These are phyloP conservation scores for Toxonevra muliebris DNA, from an alignment of 2,888 invertebrate species.

Conservation along the genomic window DNA sequence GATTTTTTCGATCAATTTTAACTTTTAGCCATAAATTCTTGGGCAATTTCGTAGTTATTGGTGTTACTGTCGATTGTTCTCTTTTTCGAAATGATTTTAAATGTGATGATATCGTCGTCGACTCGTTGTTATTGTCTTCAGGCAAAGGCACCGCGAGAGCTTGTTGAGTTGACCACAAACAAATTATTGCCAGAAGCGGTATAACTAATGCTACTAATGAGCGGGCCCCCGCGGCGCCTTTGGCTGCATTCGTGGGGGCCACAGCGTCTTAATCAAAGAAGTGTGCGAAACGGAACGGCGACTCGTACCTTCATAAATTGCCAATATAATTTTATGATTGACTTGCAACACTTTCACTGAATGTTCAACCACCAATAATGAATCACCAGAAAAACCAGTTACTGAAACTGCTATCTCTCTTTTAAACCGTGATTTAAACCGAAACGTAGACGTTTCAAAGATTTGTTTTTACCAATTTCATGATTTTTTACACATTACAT, in stretches of 20 bases:
- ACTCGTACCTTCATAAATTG: neutral
- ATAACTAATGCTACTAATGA: slow-evolving; percentile 52
- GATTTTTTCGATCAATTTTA: slow-evolving; percentile 21
- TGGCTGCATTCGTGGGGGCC: slow-evolving; percentile 64
- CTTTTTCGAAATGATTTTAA: slow-evolving; percentile 19
- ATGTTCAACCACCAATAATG: neutral
- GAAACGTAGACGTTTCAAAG: slow-evolving; percentile 23
- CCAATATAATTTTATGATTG: neutral
- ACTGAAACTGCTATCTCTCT: slow-evolving; percentile 25
- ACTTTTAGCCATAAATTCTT: slow-evolving; percentile 16
- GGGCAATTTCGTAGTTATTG: slow-evolving; percentile 14
- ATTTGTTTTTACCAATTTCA: slow-evolving; percentile 5
- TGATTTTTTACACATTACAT: neutral
- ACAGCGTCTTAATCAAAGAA: slow-evolving; percentile 56
- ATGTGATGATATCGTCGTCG: slow-evolving; percentile 11
- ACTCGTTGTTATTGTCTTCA: slow-evolving; percentile 29
- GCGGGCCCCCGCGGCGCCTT: slow-evolving; percentile 65
- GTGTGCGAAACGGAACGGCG: slow-evolving; percentile 8
- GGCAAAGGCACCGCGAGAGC: slow-evolving; percentile 63
- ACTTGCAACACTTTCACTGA: neutral
- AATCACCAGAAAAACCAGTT: neutral
- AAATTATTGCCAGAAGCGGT: slow-evolving; percentile 55
- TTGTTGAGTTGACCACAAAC: slow-evolving; percentile 52
- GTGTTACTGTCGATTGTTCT: slow-evolving; percentile 23
- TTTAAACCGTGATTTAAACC: slow-evolving; percentile 27